Evolutionary conservation across 2,888 invertebrate species (phyloP).

Genomic region (Leptinotarsa rubiginosa): DNA sequence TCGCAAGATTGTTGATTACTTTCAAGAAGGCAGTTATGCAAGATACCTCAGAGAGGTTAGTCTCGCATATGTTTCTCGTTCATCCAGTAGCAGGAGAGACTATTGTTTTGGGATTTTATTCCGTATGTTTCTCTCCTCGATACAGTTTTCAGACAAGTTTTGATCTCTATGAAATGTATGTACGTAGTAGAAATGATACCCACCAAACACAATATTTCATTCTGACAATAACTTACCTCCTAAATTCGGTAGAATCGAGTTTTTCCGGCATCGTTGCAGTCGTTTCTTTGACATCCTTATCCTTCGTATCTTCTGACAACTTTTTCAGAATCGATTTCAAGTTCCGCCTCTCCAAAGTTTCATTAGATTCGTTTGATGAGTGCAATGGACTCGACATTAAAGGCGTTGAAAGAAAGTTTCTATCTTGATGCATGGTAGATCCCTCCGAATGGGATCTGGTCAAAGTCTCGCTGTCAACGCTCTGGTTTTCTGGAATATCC

Average conservation of each 20-base stretch:
- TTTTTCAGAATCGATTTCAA: slow-evolving; percentile 89
- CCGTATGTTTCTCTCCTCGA: too few relatives aligned
- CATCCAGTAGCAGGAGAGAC: too few relatives aligned
- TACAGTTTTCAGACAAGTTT: too few relatives aligned
- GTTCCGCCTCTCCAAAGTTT: slow-evolving; percentile 84
- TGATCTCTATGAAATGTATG: too few relatives aligned
- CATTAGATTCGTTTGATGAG: slow-evolving; percentile 79
- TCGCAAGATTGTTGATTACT: too few relatives aligned
- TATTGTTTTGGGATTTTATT: too few relatives aligned
- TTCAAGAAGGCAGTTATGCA: too few relatives aligned
- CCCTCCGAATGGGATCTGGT: slow-evolving; percentile 83
- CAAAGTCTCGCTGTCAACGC: slow-evolving; percentile 67
- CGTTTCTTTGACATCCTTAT: slow-evolving; percentile 38
- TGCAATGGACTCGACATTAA: slow-evolving; percentile 61
- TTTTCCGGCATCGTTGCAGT: slow-evolving; percentile 55
- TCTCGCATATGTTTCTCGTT: too few relatives aligned
- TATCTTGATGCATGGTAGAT: slow-evolving; percentile 75
- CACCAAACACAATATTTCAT: too few relatives aligned
- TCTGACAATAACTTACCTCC: slow-evolving; percentile 58
- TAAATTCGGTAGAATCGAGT: slow-evolving; percentile 71
- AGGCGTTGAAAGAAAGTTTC: slow-evolving; percentile 55
- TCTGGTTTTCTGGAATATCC: slow-evolving; percentile 72
- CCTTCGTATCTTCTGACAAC: slow-evolving; percentile 75
- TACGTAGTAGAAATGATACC: too few relatives aligned
- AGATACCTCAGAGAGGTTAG: too few relatives aligned